A percentile compares a stretch with the other conserved stretches of the same genome.
phyloP scores from a whole-genome alignment of 2,888 invertebrate species.

The Melipona bicolor region DNA sequence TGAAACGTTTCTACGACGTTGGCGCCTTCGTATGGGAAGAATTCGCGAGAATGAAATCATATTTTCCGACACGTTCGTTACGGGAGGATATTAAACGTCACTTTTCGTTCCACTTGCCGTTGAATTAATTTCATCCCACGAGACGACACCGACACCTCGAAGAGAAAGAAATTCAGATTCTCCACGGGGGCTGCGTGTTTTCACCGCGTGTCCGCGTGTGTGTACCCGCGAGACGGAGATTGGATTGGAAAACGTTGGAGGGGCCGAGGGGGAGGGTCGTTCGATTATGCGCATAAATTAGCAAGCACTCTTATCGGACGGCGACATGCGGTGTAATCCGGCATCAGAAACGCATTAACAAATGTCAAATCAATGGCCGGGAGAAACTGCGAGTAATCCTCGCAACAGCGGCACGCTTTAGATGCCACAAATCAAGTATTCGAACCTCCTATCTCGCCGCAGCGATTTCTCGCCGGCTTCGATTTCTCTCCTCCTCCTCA shows the following conservation, averaged over 20 bases:
- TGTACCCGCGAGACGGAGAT: conserved; percentile 30
- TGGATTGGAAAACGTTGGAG: conserved; percentile 21
- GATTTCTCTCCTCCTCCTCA: conserved; percentile 16
- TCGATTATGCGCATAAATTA: conserved; percentile 77
- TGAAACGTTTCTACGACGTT: too few species aligned
- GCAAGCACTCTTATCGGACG: conserved; percentile 72
- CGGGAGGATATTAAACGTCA: neutral
- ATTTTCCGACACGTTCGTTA: neutral
- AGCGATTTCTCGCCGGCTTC: conserved; percentile 44
- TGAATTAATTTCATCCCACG: neutral
- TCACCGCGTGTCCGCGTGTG: neutral
- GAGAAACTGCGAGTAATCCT: conserved; percentile 66
- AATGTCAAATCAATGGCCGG: conserved; percentile 70
- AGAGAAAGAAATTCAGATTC: neutral
- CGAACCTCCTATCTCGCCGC: conserved; percentile 53
- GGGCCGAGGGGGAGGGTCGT: conserved; percentile 19
- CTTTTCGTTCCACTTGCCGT: neutral
- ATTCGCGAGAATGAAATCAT: neutral
- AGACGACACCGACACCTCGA: neutral
- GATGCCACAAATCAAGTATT: conserved; percentile 73
- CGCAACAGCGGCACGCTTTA: conserved; percentile 65
- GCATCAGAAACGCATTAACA: conserved; percentile 81
- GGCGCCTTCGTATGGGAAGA: neutral
- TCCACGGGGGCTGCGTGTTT: neutral
- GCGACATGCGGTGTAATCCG: conserved; percentile 77